Conservation (phyloP, 2,888 invertebrate species). For the Tetheella fluctuosa region DNA sequence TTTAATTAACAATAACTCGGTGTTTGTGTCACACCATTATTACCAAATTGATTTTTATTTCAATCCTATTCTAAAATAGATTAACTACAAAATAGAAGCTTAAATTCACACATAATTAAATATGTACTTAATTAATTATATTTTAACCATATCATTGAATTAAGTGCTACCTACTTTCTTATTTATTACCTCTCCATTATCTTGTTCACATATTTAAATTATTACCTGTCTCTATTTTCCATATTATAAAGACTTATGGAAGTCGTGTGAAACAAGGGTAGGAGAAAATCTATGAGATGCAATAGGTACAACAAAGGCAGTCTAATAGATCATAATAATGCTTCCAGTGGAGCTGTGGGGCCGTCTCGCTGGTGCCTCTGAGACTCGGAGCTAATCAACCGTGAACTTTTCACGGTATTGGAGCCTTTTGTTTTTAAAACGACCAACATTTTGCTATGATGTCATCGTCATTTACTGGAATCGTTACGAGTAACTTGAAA, state of each 20-base stretch:
- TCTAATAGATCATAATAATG: conserved; percentile 17
- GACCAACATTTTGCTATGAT: conserved; percentile 27
- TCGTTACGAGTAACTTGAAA: background rate
- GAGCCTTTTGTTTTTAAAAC: conserved; percentile 50
- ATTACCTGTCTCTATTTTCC: too few species aligned
- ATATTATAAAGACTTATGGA: conserved; percentile 2
- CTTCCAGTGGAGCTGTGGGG: conserved; percentile 12
- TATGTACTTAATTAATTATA: too few species aligned
- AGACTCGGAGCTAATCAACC: conserved; percentile 58
- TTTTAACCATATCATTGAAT: too few species aligned
- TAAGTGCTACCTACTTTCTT: too few species aligned
- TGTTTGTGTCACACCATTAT: background rate
- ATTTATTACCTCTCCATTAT: background rate
- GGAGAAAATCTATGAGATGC: conserved; percentile 27
- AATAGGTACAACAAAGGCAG: conserved; percentile 39
- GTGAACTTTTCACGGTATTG: conserved; percentile 37
- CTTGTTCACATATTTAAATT: too few species aligned
- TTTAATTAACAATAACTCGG: background rate
- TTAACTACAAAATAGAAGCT: too few species aligned
- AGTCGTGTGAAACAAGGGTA: conserved; percentile 21
- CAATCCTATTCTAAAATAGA: too few species aligned
- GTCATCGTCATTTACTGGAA: background rate
- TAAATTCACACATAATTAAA: too few species aligned
- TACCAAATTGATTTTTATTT: background rate
- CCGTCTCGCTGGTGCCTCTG: conserved; percentile 47